Evolutionary conservation across 2,113 vertebrate genomes (phyloP).

Genomic region (Spheniscus mendiculus): DNA sequence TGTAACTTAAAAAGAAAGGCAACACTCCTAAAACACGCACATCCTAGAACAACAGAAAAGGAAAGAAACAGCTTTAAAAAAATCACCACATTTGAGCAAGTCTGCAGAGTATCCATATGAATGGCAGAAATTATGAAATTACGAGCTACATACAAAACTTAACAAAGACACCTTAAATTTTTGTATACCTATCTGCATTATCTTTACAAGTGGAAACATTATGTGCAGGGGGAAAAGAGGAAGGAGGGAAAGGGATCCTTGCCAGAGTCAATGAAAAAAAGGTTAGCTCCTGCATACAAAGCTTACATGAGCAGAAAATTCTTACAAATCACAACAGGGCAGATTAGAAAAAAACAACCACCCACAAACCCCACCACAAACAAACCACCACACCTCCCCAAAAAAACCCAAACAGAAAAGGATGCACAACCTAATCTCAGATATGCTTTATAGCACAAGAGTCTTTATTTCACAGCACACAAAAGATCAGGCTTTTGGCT

Average conservation of each 20-base stretch:
- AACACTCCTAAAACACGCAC: not conserved
- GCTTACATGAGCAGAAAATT: not conserved
- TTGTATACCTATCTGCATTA: not conserved
- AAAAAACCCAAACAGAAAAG: not conserved
- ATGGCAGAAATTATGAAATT: not conserved
- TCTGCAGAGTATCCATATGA: not conserved
- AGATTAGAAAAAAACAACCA: not conserved
- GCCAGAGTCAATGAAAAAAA: not conserved
- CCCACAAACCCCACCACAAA: not conserved
- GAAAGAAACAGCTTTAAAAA: not conserved
- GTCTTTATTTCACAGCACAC: not conserved
- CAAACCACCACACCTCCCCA: rapidly evolving
- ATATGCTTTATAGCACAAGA: not conserved
- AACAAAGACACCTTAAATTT: not conserved
- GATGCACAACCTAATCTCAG: not conserved
- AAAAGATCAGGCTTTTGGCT: not conserved
- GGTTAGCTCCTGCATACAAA: not conserved
- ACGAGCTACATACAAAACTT: not conserved
- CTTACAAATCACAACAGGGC: not conserved
- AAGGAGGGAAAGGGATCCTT: not conserved
- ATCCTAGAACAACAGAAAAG: not conserved
- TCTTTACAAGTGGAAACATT: not conserved
- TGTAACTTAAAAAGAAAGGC: not conserved
- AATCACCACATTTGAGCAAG: not conserved
- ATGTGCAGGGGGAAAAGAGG: not conserved